Base-by-base conservation (phyloP, 2,797 vertebrate species). In the Nasua narica region DNA sequence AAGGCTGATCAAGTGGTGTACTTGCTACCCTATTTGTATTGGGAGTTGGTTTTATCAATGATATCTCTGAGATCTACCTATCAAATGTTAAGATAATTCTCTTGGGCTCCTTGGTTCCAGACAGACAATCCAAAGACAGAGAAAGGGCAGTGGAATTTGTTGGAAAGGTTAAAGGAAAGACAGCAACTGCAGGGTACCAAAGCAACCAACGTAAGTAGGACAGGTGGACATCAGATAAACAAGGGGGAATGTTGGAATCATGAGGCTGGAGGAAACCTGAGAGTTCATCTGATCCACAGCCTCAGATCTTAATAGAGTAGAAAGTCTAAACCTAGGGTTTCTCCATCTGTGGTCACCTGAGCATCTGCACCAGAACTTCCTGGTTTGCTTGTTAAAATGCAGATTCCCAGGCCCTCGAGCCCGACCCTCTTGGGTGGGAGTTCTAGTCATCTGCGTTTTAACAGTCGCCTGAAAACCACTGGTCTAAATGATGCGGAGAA, bases 141-240 rank as follows among this genome's bases (percentile, higher is more conserved):
- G 27, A 86, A 90, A 94, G 70, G 58, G 54, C 58, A 67, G 58
- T 12, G 9, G 60, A 46, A 37, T 87, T 94, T 86, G 67, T 48
- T 82, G 79, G 79, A 95, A 89, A 94, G 70, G 37, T 93, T 83
- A 89, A 95, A 90, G 91, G 84, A 95, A 92, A 97, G 77, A 90
- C 40, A 52, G 52, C 2, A 2, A 27, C 18, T 65, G 10, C 48
- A 76, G 62, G 79, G 70, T 19, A 77, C 29, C 70, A 69, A 56
- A 83, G 69, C 67, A 69, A 46, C 11, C 8, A 46, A 62, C 1
- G 0, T 52, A 95, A 90, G 56, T 87, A 90, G 95, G 95, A 14
- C 84, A 90, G 58, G 65, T 50, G 25, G 52, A 58, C 25, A 62
- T 21, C 29, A 87, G 69, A 92, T 84, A 77, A 91, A 67, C 14